Percentiles rank a stretch among this genome's conserved stretches.
phyloP scores from a whole-genome alignment of 2,888 invertebrate species.

The Ethmia dodecea region DNA sequence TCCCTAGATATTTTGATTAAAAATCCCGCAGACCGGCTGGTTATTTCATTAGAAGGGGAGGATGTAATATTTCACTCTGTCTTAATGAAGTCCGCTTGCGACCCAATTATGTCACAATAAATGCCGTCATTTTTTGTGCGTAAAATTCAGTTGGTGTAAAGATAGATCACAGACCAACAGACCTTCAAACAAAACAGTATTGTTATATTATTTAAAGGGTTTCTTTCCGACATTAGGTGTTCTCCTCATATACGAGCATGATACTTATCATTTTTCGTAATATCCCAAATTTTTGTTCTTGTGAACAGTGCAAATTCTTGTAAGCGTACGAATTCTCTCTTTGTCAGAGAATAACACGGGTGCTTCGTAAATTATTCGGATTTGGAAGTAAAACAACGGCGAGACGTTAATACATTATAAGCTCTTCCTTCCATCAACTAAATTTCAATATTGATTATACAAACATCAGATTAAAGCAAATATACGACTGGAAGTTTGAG shows the following conservation, averaged over 20 bases:
- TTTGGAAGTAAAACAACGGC: background rate
- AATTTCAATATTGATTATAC: background rate
- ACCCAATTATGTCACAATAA: slow-evolving; percentile 48
- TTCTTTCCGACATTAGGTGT: background rate
- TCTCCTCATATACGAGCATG: background rate
- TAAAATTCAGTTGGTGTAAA: slow-evolving; percentile 4
- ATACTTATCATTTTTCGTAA: background rate
- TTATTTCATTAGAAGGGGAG: slow-evolving; percentile 41
- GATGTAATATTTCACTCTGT: slow-evolving; percentile 48
- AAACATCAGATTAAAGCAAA: slow-evolving; percentile 21
- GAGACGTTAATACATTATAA: background rate
- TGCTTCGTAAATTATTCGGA: too few relatives aligned
- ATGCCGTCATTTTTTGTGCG: slow-evolving; percentile 26
- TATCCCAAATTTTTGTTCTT: background rate
- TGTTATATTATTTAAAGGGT: background rate
- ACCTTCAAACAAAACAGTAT: background rate
- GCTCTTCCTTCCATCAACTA: too few relatives aligned
- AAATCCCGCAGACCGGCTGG: slow-evolving; percentile 31
- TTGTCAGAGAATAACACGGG: too few relatives aligned
- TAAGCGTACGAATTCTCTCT: background rate
- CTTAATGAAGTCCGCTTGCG: slow-evolving; percentile 43
- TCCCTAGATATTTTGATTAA: slow-evolving; percentile 32
- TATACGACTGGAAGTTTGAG: slow-evolving; percentile 39
- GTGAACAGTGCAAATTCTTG: background rate
- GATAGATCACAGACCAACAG: background rate